Conservation (phyloP, 2,113 vertebrate genomes). For the Casuarius casuarius region DNA sequence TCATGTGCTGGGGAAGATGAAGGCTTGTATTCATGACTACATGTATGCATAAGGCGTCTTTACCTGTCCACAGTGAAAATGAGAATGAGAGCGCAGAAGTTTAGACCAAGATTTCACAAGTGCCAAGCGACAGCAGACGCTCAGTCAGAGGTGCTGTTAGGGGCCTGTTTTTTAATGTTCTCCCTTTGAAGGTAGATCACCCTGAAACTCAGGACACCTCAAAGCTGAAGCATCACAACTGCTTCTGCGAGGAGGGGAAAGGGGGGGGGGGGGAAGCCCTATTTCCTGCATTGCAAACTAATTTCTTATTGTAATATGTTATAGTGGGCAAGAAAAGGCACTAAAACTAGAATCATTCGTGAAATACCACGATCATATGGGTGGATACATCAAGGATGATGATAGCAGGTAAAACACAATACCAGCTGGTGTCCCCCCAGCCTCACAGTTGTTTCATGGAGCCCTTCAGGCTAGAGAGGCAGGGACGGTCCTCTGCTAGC, state of each 20-base stretch:
- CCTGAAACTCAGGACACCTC: not conserved
- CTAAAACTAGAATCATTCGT: not conserved
- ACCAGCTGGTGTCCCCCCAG: not conserved
- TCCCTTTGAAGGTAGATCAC: not conserved
- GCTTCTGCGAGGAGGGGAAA: too few relatives aligned
- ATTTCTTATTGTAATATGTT: slow-evolving; percentile 5
- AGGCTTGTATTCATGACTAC: not conserved
- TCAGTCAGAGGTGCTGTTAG: not conserved
- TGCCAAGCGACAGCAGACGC: not conserved
- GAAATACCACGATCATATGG: not conserved
- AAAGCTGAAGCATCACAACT: not conserved
- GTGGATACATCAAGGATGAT: slow-evolving; percentile 9
- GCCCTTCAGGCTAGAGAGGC: not conserved
- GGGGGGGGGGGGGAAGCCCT: not conserved
- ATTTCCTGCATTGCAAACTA: not conserved
- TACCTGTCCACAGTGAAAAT: not conserved
- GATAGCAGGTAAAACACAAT: not conserved
- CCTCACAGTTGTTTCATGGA: not conserved
- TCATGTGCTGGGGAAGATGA: not conserved
- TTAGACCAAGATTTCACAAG: not conserved
- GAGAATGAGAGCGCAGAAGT: not conserved
- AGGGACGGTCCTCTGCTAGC: not conserved
- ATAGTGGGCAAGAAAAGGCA: slow-evolving; percentile 24
- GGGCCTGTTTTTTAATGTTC: not conserved
- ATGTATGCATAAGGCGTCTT: not conserved